A percentile compares a stretch with the other conserved stretches of the same genome.
Conservation (phyloP, 2,113 vertebrate species). For the Mastomys coucha region DNA sequence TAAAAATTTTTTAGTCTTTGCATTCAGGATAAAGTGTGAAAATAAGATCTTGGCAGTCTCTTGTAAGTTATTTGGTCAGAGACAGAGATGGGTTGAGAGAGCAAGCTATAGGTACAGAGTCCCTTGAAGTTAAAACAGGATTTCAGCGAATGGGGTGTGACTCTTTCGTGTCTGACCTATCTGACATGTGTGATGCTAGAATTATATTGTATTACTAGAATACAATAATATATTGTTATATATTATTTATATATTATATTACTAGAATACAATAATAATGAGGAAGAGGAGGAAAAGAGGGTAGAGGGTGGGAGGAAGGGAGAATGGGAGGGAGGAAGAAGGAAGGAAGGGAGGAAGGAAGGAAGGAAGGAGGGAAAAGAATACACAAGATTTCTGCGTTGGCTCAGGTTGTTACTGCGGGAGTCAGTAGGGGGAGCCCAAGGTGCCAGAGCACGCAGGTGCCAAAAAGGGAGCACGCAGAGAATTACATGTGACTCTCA, state of each 20-base stretch:
- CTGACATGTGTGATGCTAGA: background rate
- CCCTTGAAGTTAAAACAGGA: background rate
- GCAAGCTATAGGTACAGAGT: background rate
- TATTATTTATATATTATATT: background rate
- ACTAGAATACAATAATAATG: background rate
- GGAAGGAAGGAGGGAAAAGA: background rate
- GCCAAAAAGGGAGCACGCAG: fast-evolving
- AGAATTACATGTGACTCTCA: background rate
- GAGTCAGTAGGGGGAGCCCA: constrained; percentile 72
- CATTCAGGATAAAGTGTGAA: constrained; percentile 46
- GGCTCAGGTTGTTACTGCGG: background rate
- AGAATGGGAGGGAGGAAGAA: too few species aligned
- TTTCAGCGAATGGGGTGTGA: background rate
- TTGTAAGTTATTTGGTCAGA: background rate
- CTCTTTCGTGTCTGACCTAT: background rate
- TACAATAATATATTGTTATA: background rate
- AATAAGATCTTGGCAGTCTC: background rate
- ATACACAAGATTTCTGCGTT: background rate
- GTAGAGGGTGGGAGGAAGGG: too few species aligned
- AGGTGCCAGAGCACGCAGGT: fast-evolving
- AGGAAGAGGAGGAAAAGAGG: background rate
- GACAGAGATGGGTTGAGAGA: background rate
- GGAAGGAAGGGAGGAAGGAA: background rate
- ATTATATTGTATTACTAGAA: background rate
- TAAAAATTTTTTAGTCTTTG: background rate